Evolutionary conservation across 1,140 invertebrate genomes (phyloP).

Genomic region (Drosophila lowei): DNA sequence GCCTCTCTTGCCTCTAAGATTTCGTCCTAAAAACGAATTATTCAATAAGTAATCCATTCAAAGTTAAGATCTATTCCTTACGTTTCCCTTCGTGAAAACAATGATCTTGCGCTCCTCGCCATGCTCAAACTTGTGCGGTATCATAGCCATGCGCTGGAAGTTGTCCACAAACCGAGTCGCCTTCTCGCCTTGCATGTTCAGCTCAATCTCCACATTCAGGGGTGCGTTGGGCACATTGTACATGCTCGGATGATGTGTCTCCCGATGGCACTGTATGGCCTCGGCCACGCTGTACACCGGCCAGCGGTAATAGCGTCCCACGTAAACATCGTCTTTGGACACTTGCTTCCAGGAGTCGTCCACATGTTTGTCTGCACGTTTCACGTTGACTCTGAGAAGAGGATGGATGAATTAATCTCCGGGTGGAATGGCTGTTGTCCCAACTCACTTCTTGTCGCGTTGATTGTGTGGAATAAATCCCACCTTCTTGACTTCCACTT

Average conservation of each 20-base stretch:
- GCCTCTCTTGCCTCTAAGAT: constrained; percentile 85
- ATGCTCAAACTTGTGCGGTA: constrained; percentile 88
- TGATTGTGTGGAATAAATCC: constrained; percentile 87
- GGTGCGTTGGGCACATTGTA: constrained; percentile 88
- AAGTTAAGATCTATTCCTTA: constrained; percentile 18
- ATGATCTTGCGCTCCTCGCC: constrained; percentile 87
- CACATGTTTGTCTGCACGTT: constrained; percentile 83
- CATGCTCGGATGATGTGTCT: constrained; percentile 90
- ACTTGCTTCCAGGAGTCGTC: constrained; percentile 85
- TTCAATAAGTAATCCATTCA: neutral
- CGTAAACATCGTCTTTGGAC: constrained; percentile 88
- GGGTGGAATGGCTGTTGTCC: neutral
- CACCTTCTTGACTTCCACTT: constrained; percentile 88
- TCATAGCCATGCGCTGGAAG: constrained; percentile 85
- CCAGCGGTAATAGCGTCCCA: constrained; percentile 86
- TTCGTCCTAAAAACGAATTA: constrained; percentile 79
- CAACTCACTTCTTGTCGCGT: constrained; percentile 83
- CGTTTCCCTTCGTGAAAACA: constrained; percentile 87
- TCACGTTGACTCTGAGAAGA: constrained; percentile 63
- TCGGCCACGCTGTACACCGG: constrained; percentile 87
- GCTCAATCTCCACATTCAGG: constrained; percentile 87
- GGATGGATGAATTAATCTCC: neutral
- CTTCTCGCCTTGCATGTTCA: constrained; percentile 87
- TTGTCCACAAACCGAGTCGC: constrained; percentile 86
- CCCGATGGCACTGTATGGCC: constrained; percentile 89